Evolutionary conservation across 2,888 invertebrate genomes (phyloP), one percentile per base, ranked within the genome.

Genomic region (Andrena chrysosceles): DNA sequence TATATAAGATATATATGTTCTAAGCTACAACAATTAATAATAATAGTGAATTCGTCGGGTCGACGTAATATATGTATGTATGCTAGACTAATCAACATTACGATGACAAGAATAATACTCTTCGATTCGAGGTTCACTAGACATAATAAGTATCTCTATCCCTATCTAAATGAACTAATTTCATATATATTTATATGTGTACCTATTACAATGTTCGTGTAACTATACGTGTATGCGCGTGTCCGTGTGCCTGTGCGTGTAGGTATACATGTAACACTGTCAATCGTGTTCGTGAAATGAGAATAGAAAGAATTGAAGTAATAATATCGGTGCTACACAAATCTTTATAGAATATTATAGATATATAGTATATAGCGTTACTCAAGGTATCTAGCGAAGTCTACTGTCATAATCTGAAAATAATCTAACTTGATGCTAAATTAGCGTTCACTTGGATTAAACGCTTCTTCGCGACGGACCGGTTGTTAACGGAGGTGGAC

Each of bases 11-110:
- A 26, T 80, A 77, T 72, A 83, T 83, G 70, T 83, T 73, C 91
- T 91, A 90, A 85, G 83, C 89, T 90, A 90, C 89, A 85, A 90
- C 90, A 91, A 90, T 87, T 87, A 90, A 86, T 83, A 87, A 77
- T 85, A 85, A 42, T 42, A 42, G 42, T 42, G 42, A 42, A 82
- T 82, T 85, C 75, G 83, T 86, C 72, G 84, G 83, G 81, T 86
- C 83, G 82, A 86, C 83, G 72, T 42, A 42, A 42, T 42, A 42
- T 42, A 42, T 42, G 42, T 77, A 77, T 83, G 83, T 84, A 48
- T 76, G 84, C 88, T 89, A 89, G 66, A 62, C 89, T 90, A 89
- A 86, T 84, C 87, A 87, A 91, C 89, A 88, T 88, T 89, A 88
- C 89, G 85, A 90, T 87, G 87, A 84, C 78, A 85, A 80, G 80